Conservation (phyloP, 2,113 vertebrate species). For the Pristiophorus japonicus region DNA sequence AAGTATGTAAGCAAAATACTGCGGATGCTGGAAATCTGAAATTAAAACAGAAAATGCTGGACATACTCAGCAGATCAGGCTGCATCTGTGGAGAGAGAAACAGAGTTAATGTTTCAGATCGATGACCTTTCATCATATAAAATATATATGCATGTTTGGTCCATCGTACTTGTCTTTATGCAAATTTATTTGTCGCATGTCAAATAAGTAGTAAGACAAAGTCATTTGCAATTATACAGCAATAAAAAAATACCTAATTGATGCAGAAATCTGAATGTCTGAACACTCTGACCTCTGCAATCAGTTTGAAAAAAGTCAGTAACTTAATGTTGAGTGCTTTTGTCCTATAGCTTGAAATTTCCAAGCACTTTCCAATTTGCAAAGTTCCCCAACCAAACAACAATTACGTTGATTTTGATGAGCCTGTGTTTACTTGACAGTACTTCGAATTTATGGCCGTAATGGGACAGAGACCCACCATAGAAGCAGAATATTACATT, state of each 20-base stretch:
- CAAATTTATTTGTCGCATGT: not conserved
- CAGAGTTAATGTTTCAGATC: no score
- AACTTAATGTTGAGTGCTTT: not conserved
- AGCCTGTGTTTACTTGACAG: not conserved
- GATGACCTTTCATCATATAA: no score
- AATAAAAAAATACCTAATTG: not conserved
- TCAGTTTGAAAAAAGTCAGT: not conserved
- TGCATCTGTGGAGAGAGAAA: no score
- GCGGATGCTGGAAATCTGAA: no score
- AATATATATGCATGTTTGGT: not conserved
- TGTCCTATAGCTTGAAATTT: not conserved
- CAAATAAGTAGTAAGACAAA: no score
- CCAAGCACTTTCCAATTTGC: not conserved
- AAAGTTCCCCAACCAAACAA: not conserved
- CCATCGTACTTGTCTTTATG: not conserved
- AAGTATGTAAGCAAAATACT: no score
- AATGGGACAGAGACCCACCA: not conserved
- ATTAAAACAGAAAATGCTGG: no score
- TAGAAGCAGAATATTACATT: not conserved
- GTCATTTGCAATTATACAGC: not conserved
- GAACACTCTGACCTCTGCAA: not conserved
- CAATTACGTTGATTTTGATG: not conserved
- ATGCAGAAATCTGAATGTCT: not conserved
- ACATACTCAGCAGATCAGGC: no score
- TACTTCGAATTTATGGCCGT: not conserved